These are phyloP conservation scores for Platerodrilus igneus DNA, from an alignment of 2,888 invertebrate species.

Conservation along the genomic window DNA sequence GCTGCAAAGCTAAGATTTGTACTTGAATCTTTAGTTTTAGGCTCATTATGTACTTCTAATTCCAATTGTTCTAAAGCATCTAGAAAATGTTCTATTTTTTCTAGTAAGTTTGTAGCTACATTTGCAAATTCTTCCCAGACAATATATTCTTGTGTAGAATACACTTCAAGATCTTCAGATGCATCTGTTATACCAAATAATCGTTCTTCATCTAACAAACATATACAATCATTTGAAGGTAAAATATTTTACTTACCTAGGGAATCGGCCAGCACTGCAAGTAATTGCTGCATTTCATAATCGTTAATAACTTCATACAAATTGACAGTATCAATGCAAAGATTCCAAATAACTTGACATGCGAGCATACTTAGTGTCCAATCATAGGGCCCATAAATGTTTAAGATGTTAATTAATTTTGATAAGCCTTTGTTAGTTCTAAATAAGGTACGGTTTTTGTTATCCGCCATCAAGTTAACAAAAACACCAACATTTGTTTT, in stretches of 20 bases:
- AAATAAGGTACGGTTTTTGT: constrained; percentile 53
- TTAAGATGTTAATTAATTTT: constrained; percentile 53
- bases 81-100: constrained; percentile 54
- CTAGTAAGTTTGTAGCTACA: constrained; percentile 69
- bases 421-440: constrained; percentile 52
- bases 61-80: constrained; percentile 43
- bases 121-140: constrained; percentile 72
- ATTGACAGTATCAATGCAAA: constrained; percentile 54
- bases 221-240: constrained; percentile 13
- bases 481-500: constrained; percentile 77
- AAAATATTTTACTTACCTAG: constrained; percentile 42
- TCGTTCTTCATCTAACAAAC: constrained; percentile 54
- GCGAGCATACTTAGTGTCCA: constrained; percentile 68
- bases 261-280: constrained; percentile 53
- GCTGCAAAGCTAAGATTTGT: constrained; percentile 45
- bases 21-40: constrained; percentile 37
- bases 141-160: constrained; percentile 44
- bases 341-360: constrained; percentile 73
- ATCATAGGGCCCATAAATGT: constrained; percentile 57
- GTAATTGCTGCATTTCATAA: constrained; percentile 52
- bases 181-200: constrained; percentile 50
- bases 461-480: constrained; percentile 69
- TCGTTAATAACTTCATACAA: constrained; percentile 50
- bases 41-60: constrained; percentile 27
- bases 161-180: constrained; percentile 41